Percentiles rank a stretch among this genome's conserved stretches.
Conservation (phyloP, 2,888 invertebrate species). For the Urechis unicinctus region DNA sequence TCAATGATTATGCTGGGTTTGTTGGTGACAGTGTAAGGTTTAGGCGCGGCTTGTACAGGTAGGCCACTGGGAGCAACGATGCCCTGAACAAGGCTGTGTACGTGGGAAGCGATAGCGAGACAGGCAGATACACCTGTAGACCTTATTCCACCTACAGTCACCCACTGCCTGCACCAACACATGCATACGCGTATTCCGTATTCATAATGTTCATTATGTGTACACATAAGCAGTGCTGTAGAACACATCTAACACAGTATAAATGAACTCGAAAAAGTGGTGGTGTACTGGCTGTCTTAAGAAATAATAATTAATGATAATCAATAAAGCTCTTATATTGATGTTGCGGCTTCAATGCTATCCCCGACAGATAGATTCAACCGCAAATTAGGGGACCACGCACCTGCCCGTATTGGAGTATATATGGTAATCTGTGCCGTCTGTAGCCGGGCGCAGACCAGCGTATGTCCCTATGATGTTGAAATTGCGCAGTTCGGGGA, state of each 20-base stretch:
- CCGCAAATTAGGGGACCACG: too few species aligned
- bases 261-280: too few species aligned
- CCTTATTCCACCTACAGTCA: constrained; percentile 36
- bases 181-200: too few species aligned
- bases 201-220: too few species aligned
- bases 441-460: constrained; percentile 36
- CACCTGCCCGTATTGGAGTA: constrained; percentile 23
- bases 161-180: constrained; percentile 28
- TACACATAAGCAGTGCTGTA: too few species aligned
- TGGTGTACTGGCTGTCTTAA: too few species aligned
- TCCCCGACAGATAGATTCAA: too few species aligned
- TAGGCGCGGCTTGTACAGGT: not conserved
- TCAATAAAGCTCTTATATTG: not conserved
- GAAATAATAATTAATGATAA: not conserved
- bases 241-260: too few species aligned
- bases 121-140: constrained; percentile 36
- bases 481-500: constrained; percentile 21
- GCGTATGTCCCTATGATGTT: constrained; percentile 27
- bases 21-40: not conserved
- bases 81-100: constrained; percentile 7
- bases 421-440: constrained; percentile 34
- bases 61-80: not conserved
- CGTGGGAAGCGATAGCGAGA: constrained; percentile 29
- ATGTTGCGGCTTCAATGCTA: too few species aligned
- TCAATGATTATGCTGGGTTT: constrained; percentile 12